Conservation (phyloP, 2,888 invertebrate species). For the Epinotia nisella region DNA sequence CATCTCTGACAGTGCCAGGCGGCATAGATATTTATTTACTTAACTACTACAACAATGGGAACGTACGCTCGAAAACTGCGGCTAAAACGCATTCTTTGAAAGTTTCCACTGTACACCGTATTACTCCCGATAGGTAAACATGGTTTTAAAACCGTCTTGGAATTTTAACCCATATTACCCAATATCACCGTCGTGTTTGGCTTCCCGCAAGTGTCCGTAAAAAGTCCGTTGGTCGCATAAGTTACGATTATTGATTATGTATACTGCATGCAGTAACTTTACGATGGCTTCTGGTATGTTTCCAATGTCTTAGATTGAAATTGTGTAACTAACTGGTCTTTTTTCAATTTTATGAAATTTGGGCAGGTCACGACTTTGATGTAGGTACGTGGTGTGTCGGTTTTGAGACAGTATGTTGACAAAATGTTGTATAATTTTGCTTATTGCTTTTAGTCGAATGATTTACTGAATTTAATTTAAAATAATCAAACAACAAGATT, state of each 20-base stretch:
- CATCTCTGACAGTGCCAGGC: no score
- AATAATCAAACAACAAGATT: no score
- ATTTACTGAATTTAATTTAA: no score
- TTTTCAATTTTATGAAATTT: background rate
- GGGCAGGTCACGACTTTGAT: background rate
- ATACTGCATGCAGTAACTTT: conserved; percentile 77
- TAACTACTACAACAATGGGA: background rate
- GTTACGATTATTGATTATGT: conserved; percentile 80
- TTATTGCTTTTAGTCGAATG: no score
- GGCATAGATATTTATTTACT: background rate
- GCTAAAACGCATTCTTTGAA: background rate
- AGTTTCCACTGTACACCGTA: background rate
- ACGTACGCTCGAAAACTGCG: background rate
- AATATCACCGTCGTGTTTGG: conserved; percentile 59
- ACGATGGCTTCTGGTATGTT: conserved; percentile 67
- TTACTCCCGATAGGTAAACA: background rate
- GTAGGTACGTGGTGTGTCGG: no score
- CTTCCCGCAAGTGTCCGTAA: conserved; percentile 67
- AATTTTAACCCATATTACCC: conserved; percentile 38
- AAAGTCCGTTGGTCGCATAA: conserved; percentile 70
- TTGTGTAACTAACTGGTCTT: background rate
- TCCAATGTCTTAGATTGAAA: conserved; percentile 56
- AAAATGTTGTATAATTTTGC: no score
- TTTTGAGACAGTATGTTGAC: no score
- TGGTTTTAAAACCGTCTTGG: conserved; percentile 32